Percentiles rank a stretch among this genome's conserved stretches.
These are phyloP conservation scores for Pseudococcus longispinus DNA, from an alignment of 2,888 invertebrate genomes.

Conservation along the genomic window DNA sequence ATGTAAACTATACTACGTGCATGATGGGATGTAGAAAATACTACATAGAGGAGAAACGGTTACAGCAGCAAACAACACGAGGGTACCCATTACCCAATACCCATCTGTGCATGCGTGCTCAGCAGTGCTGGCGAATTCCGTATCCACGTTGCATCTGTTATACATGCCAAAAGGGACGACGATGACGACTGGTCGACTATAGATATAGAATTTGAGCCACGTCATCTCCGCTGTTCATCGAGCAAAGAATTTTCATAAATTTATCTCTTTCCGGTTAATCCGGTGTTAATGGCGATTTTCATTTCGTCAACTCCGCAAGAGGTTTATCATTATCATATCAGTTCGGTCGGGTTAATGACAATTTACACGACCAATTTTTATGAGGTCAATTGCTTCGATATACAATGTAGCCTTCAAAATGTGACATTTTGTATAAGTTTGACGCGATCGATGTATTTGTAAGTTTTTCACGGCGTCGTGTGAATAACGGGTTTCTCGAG, in stretches of 20 bases:
- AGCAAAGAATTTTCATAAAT: not conserved
- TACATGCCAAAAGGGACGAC: not conserved
- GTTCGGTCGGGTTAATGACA: not conserved
- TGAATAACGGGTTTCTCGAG: not conserved
- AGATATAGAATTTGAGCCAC: not conserved
- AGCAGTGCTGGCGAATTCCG: not conserved
- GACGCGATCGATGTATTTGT: not conserved
- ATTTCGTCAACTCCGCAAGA: not conserved
- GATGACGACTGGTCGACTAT: not conserved
- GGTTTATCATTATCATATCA: not conserved
- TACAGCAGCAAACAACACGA: not conserved
- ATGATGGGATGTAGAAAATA: not conserved
- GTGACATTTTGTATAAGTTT: constrained; percentile 15
- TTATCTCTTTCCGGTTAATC: not conserved
- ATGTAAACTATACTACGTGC: not conserved
- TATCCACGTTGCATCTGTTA: not conserved
- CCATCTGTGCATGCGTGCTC: not conserved
- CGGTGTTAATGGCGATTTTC: not conserved
- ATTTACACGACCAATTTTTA: not conserved
- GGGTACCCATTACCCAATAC: not conserved
- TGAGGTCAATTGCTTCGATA: constrained; percentile 3
- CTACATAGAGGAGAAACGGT: not conserved
- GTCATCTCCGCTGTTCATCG: not conserved
- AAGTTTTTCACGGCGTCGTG: not conserved
- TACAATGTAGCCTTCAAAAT: constrained; percentile 22